Base-by-base conservation (phyloP, 2,888 invertebrate species). In the Latrodectus hesperus region DNA sequence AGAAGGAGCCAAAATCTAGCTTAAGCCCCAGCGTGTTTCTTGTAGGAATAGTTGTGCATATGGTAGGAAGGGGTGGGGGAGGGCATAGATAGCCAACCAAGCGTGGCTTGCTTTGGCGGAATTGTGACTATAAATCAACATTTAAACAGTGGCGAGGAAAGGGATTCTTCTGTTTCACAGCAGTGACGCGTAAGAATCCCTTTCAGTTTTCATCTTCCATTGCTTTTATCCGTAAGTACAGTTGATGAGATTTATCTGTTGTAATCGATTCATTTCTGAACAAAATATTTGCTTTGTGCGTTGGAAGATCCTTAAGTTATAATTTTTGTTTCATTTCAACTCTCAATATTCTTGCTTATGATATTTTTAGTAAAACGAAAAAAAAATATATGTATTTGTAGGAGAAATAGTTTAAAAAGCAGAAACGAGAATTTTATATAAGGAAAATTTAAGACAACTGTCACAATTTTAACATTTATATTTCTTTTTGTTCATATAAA, bases 21-120 rank as follows among this genome's bases (percentile, higher is more conserved):
- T 77, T 77, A 81, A 77, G 77, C 81, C 38, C 71, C 26, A 81
- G 72, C 86, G 81, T 38, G 38, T 87, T 87, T 87, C 86, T 87
- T 87, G 76, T 72, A 22, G 49, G 55, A 17, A 64, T 8, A 11
- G 75, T 53, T 38, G 22, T 64, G 64, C 75, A 64, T 22, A 64
- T 60, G 38, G 60, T 38, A 22, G 72, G 67, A 65, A 70, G 71
- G 71, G 22, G 38, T 38, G 55, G 22, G 38, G 38, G 55, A 22
- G 72, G 67, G 74, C 77, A 77, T 77, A 60, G 84, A 77, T 38
- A 78, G 55, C 51, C 72, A 72, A 71, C 84, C 51, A 64, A 49
- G 83, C 71, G 76, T 60, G 60, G 12, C 70, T 64, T 49, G 78
- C 49, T 65, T 51, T 70, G 52, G 67, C 74, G 11, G 26, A 52